Evolutionary conservation across 2,888 invertebrate genomes (phyloP).

Genomic region (Morinoia aosen): DNA sequence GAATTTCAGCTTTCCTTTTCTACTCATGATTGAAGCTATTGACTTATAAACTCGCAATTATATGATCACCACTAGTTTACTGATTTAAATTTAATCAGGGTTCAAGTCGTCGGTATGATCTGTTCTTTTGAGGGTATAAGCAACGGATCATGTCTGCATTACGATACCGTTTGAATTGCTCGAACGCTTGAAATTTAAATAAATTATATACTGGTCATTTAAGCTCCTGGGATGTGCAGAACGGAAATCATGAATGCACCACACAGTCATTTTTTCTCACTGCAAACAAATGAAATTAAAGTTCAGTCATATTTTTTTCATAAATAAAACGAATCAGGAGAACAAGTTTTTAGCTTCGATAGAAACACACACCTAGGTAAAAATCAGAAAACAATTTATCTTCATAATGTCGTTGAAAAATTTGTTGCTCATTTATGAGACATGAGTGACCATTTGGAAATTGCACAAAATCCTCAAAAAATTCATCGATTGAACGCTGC

Average conservation of each 20-base stretch:
- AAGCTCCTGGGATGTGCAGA: not conserved
- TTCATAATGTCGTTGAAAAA: not conserved
- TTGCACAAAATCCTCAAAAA: not conserved
- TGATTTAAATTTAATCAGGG: not conserved
- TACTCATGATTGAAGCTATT: too few relatives aligned
- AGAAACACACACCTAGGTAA: too few relatives aligned
- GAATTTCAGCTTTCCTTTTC: too few relatives aligned
- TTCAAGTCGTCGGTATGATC: not conserved
- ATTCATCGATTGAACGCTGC: not conserved
- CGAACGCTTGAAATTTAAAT: not conserved
- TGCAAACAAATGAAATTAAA: not conserved
- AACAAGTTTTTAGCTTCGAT: too few relatives aligned
- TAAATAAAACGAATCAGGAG: not conserved
- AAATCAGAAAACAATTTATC: not conserved
- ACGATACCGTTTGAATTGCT: too few relatives aligned
- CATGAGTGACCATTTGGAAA: not conserved
- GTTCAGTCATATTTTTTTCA: not conserved
- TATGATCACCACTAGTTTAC: not conserved
- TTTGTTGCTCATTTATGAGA: not conserved
- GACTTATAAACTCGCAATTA: too few relatives aligned
- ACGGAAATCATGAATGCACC: not conserved
- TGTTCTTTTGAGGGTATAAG: not conserved
- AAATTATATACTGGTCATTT: not conserved
- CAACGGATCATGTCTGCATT: not conserved
- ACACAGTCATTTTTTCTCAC: not conserved